phyloP scores from a whole-genome alignment of 2,113 vertebrate species.

The Ploceus nigricollis region DNA sequence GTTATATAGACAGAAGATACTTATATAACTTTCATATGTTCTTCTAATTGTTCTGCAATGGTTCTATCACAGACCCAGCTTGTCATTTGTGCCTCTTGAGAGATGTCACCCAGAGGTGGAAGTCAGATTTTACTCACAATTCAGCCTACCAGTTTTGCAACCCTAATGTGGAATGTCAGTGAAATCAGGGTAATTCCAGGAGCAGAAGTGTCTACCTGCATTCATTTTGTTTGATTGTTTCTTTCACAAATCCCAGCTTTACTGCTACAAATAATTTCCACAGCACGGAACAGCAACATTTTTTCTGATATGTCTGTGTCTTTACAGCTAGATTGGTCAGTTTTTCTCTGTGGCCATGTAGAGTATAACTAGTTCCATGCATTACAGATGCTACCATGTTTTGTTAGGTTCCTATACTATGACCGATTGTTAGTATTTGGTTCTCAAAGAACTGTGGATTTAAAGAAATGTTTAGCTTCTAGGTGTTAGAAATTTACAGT shows the following conservation, averaged over 20 bases:
- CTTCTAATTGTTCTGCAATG: background rate
- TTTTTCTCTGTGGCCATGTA: background rate
- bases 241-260: background rate
- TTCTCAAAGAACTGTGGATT: background rate
- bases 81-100: background rate
- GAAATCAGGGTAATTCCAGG: background rate
- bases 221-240: background rate
- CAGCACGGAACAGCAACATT: background rate
- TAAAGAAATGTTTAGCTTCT: background rate
- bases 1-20: background rate
- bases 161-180: background rate
- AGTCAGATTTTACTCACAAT: background rate
- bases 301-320: background rate
- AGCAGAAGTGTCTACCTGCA: background rate
- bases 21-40: background rate
- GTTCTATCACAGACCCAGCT: background rate
- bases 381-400: background rate
- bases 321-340: background rate
- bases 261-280: fast-evolving
- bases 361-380: background rate
- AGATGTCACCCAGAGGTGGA: background rate
- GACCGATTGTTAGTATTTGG: background rate
- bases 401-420: background rate
- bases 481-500: background rate
- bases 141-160: background rate